These are phyloP conservation scores for Drosophila leonis DNA, from an alignment of 2,888 invertebrate genomes.

Conservation along the genomic window DNA sequence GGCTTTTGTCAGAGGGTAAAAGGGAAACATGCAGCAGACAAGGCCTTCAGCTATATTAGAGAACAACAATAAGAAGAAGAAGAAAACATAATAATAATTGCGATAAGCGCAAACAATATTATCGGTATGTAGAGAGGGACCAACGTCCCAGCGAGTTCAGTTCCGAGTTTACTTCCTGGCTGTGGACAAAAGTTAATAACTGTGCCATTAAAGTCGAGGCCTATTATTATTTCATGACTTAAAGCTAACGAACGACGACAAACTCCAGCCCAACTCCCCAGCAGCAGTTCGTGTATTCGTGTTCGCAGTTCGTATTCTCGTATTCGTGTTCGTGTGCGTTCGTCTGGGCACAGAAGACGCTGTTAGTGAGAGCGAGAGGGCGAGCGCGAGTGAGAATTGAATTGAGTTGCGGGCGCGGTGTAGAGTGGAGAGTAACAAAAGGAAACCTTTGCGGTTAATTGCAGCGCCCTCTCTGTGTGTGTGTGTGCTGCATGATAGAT, in stretches of 20 bases:
- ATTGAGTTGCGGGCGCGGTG: constrained; percentile 8
- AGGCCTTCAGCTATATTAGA: constrained; percentile 19
- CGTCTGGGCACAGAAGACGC: constrained; percentile 25
- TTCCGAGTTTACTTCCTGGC: constrained; percentile 38
- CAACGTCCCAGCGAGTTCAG: background rate
- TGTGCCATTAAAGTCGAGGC: constrained; percentile 62
- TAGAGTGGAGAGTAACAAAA: constrained; percentile 64
- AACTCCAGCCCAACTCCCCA: constrained; percentile 5
- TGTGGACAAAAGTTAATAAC: constrained; percentile 68
- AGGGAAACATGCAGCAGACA: constrained; percentile 26
- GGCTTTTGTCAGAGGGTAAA: constrained; percentile 16
- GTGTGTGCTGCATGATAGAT: constrained; percentile 2
- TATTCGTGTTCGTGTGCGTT: constrained; percentile 3
- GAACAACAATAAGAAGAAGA: constrained; percentile 2
- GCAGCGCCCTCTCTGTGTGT: constrained; percentile 49
- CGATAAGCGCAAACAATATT: constrained; percentile 51
- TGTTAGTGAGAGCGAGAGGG: background rate
- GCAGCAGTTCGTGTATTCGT: constrained; percentile 23
- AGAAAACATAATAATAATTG: constrained; percentile 31
- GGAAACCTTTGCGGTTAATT: constrained; percentile 79
- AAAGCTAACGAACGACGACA: constrained; percentile 49
- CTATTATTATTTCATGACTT: constrained; percentile 73
- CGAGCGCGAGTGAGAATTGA: constrained; percentile 7
- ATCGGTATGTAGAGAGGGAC: constrained; percentile 16
- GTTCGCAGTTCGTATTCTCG: background rate